These are phyloP conservation scores for Myotis lucifugus DNA, from an alignment of 2,113 vertebrate genomes.

Conservation along the genomic window DNA sequence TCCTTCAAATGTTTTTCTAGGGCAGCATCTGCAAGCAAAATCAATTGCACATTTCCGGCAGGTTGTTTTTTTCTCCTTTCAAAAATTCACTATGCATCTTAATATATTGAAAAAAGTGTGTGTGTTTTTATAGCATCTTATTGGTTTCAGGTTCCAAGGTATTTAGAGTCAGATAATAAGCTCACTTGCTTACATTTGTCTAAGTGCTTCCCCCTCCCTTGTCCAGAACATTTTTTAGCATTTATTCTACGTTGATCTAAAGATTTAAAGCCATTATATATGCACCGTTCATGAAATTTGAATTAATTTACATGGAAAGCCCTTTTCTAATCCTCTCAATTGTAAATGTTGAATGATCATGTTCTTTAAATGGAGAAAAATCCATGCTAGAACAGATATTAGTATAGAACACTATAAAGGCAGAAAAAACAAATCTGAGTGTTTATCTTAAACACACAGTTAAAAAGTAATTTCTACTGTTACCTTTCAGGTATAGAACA, in stretches of 20 bases:
- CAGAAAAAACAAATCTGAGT: neutral
- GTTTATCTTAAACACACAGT: neutral
- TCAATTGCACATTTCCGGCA: neutral
- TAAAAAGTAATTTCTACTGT: neutral
- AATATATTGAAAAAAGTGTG: neutral
- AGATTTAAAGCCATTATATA: slow-evolving; percentile 45
- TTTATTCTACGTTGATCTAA: slow-evolving; percentile 52
- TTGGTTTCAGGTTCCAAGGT: slow-evolving; percentile 23
- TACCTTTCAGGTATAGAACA: neutral
- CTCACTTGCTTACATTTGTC: slow-evolving; percentile 21
- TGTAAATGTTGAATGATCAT: slow-evolving; percentile 62
- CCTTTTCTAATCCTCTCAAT: slow-evolving; percentile 52
- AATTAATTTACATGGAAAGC: slow-evolving; percentile 67
- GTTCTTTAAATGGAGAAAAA: slow-evolving; percentile 58
- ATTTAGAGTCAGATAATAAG: neutral
- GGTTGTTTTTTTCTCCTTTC: neutral
- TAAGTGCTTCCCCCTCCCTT: neutral
- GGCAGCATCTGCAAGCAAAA: neutral
- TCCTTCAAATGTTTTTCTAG: neutral
- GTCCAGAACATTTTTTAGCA: slow-evolving; percentile 49
- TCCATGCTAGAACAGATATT: neutral
- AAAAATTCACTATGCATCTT: slow-evolving; percentile 44
- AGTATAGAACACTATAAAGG: neutral
- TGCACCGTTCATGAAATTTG: slow-evolving; percentile 28
- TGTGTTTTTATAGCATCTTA: neutral